Conservation (phyloP, 2,797 vertebrate genomes). For the Mus minutoides region DNA sequence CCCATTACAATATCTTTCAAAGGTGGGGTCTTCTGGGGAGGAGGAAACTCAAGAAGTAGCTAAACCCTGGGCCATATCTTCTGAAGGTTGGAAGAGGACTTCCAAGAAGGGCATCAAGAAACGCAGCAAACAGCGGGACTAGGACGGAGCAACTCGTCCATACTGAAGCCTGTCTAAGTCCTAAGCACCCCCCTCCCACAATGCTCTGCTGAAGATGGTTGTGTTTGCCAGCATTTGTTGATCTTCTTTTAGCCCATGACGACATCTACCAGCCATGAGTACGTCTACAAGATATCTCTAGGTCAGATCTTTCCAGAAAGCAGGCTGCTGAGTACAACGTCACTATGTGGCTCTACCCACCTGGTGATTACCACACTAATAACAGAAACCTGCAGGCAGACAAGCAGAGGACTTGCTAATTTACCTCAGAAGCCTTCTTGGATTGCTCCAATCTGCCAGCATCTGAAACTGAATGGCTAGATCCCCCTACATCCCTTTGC, state of each 20-base stretch:
- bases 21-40: neutral
- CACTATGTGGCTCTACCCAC: accelerated
- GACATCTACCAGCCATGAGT: neutral
- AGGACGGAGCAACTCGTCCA: accelerated
- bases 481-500: neutral
- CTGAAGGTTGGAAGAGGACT: accelerated
- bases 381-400: accelerated
- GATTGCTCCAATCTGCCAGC: accelerated
- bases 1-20: neutral
- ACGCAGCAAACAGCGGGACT: accelerated
- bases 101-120: neutral
- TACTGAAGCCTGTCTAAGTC: accelerated
- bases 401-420: accelerated
- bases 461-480: neutral
- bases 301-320: neutral
- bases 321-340: accelerated
- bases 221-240: accelerated
- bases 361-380: accelerated
- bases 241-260: too few species aligned
- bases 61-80: neutral
- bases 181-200: accelerated
- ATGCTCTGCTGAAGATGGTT: neutral
- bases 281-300: accelerated
- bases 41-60: neutral
- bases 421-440: accelerated